A percentile compares a stretch with the other conserved stretches of the same genome.
These are phyloP conservation scores for Atherinomorus stipes DNA, from an alignment of 2,113 vertebrate genomes.

Conservation along the genomic window DNA sequence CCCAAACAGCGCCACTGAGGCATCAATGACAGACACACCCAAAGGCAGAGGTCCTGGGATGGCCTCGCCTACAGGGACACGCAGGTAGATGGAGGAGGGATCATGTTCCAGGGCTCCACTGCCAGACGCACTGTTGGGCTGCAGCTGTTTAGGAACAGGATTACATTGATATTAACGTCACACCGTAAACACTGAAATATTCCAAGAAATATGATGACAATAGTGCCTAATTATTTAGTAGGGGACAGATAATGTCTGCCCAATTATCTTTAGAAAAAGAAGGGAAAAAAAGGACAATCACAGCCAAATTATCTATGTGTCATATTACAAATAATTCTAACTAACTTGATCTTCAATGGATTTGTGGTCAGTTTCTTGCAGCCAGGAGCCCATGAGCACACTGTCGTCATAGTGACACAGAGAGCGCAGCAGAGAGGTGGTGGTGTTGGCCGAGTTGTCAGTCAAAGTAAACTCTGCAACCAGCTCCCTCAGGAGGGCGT, in stretches of 20 bases:
- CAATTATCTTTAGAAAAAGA: background rate
- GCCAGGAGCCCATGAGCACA: constrained; percentile 98
- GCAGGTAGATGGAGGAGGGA: constrained; percentile 97
- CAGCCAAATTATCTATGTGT: background rate
- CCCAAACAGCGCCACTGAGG: constrained; percentile 96
- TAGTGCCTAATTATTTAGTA: background rate
- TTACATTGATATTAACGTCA: background rate
- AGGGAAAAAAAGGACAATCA: background rate
- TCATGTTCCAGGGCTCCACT: constrained; percentile 98
- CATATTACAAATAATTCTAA: background rate
- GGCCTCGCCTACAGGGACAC: constrained; percentile 93
- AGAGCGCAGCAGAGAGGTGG: constrained; percentile 95
- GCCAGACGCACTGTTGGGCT: constrained; percentile 98
- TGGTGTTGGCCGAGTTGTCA: constrained; percentile 98
- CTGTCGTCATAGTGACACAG: constrained; percentile 99
- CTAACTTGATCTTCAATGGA: constrained; percentile 98
- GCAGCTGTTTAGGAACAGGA: constrained; percentile 83
- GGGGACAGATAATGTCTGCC: background rate
- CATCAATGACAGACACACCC: constrained; percentile 97
- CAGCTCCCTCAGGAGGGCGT: constrained; percentile 93
- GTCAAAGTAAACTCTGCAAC: constrained; percentile 99
- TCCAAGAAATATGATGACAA: background rate
- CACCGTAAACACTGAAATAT: background rate
- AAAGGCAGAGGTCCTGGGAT: constrained; percentile 96
- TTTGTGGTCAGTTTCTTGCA: constrained; percentile 98